Percentiles rank a stretch among this genome's conserved stretches.
Evolutionary conservation across 2,113 vertebrate species (phyloP).

Genomic region (Trogon surrucura): DNA sequence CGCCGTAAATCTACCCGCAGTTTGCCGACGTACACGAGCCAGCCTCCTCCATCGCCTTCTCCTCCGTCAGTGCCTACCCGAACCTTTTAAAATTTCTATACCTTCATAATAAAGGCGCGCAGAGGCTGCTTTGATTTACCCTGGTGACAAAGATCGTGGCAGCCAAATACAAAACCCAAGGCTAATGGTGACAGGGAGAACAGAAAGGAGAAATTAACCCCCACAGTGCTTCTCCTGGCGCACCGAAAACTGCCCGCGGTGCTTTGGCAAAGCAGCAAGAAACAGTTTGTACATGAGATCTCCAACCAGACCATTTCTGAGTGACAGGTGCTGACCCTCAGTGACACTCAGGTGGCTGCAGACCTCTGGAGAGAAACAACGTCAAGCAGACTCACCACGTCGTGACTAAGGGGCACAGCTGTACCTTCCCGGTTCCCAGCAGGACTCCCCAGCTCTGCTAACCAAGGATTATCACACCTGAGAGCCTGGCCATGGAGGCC

Average conservation of each 20-base stretch:
- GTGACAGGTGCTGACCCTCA: not conserved
- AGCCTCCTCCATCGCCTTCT: not conserved
- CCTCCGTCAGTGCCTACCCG: not conserved
- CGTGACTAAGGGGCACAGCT: fast-evolving
- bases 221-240: not conserved
- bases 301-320: not conserved
- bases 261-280: not conserved
- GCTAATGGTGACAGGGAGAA: not conserved
- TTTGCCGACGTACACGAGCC: not conserved
- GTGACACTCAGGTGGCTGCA: not conserved
- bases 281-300: not conserved
- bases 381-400: not conserved
- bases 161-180: not conserved
- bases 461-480: not conserved
- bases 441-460: not conserved
- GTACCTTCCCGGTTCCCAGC: not conserved
- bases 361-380: not conserved
- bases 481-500: not conserved
- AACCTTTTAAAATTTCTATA: not conserved
- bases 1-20: conserved; percentile 59
- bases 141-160: not conserved
- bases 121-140: not conserved
- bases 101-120: not conserved
- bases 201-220: not conserved
- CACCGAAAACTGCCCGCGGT: fast-evolving